Base-by-base conservation (phyloP, 1,140 invertebrate genomes). In the Sycophila sp. region DNA sequence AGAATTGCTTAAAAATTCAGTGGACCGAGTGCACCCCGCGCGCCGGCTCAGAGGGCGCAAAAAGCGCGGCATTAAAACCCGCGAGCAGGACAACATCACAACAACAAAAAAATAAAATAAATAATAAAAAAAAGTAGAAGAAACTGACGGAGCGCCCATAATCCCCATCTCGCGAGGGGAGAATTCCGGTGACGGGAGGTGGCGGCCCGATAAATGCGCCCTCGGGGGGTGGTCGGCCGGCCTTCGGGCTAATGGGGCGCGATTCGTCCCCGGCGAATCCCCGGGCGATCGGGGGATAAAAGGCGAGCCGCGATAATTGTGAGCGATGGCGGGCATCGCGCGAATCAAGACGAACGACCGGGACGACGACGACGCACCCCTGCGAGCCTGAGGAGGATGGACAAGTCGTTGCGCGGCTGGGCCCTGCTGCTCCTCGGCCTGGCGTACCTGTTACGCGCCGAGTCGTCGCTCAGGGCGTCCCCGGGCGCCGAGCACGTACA, bases 371-470 rank as follows among this genome's bases (percentile, higher is more conserved):
- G n/a, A n/a, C n/a, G n/a, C n/a, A n/a, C n/a, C n/a, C n/a, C n/a
- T n/a, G n/a, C n/a, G n/a, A n/a, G n/a, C 19, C 15, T 42, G n/a
- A n/a, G 15, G 22, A 60, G 30, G 45, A 36, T n/a, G 17, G 11
- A 32, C 7, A 15, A 10, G 26, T n/a, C 10, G 7, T 59, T 59
- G 5, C 19, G 32, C 10, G 53, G 56, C n/a, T 38, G 42, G 47
- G 24, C 49, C 34, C 6, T 67, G 0, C 19, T 72, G 2, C n/a
- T 69, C 30, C 66, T 72, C 19, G 64, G 64, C 8, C 19, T 67
- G 45, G 56, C 40, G 8, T 67, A 53, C 55, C 63, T 72, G 26
- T 55, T 67, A 77, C 78, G 77, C 72, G 75, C 72, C 36, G 77
- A 78, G 69, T 66, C 77, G 28, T 70, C 74, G 45, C 55, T 71